These are phyloP conservation scores for Chaetodon auriga DNA, from an alignment of 2,113 vertebrate genomes.

Conservation along the genomic window DNA sequence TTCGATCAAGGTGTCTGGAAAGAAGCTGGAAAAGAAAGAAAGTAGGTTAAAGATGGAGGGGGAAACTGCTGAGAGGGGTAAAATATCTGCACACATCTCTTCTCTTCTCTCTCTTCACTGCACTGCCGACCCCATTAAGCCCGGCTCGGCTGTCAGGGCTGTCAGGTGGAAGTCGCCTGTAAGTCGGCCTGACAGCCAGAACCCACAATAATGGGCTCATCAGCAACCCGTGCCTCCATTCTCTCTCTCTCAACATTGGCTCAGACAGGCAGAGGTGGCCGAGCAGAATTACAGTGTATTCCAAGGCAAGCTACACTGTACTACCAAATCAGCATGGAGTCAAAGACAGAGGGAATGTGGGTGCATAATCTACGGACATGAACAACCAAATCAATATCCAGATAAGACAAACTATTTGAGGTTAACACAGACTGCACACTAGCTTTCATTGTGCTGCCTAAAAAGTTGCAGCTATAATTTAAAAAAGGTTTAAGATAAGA, in stretches of 20 bases:
- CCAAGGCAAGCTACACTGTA: not conserved
- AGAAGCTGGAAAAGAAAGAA: slow-evolving; percentile 31
- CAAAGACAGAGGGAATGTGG: not conserved
- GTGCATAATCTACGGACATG: slow-evolving; percentile 1
- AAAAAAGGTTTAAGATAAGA: not conserved
- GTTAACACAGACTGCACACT: not conserved
- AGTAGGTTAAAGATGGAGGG: slow-evolving; percentile 55
- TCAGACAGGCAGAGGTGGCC: slow-evolving; percentile 1
- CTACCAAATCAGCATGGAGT: not conserved
- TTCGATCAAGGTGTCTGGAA: slow-evolving; percentile 34
- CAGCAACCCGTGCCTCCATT: slow-evolving; percentile 42
- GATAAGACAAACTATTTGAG: slow-evolving; percentile 1
- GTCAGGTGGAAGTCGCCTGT: slow-evolving; percentile 66
- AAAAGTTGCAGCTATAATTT: not conserved
- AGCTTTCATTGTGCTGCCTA: not conserved
- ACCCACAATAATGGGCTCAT: slow-evolving; percentile 68
- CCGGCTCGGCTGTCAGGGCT: slow-evolving; percentile 52
- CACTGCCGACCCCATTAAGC: slow-evolving; percentile 68
- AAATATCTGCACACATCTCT: slow-evolving; percentile 52
- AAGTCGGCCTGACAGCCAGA: slow-evolving; percentile 65
- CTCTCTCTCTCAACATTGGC: slow-evolving; percentile 22
- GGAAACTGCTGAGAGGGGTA: slow-evolving; percentile 58
- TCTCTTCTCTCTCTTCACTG: slow-evolving; percentile 41
- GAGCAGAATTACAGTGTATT: not conserved
- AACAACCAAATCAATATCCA: slow-evolving; percentile 45